Evolutionary conservation across 2,797 vertebrate species (phyloP).

Genomic region (Scarus forsteni): DNA sequence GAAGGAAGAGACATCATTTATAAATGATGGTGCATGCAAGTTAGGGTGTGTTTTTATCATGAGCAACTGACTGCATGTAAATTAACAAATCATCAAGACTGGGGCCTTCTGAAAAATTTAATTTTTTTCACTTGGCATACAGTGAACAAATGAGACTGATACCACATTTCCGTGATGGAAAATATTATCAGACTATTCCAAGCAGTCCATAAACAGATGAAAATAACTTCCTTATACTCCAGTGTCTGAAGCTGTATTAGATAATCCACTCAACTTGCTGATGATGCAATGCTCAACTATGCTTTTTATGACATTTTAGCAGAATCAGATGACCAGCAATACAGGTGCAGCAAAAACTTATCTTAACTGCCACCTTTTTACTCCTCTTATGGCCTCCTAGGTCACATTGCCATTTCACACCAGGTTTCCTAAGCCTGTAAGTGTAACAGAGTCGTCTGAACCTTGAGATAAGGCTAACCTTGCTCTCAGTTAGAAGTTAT

Average conservation of each 20-base stretch:
- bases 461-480: constrained; percentile 68
- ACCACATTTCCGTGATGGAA: neutral
- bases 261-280: no score
- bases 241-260: no score
- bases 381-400: neutral
- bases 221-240: no score
- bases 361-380: constrained; percentile 17
- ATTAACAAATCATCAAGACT: neutral
- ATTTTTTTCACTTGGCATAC: no score
- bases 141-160: neutral
- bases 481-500: constrained; percentile 25
- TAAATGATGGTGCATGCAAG: no score
- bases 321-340: neutral
- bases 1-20: no score
- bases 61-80: neutral
- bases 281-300: no score
- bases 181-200: neutral
- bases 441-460: neutral
- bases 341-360: constrained; percentile 11
- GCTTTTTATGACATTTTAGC: neutral
- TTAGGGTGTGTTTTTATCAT: no score
- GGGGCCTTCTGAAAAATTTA: no score
- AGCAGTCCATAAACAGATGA: no score
- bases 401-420: constrained; percentile 50
- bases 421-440: neutral